Evolutionary conservation across 1,140 invertebrate genomes (phyloP), one percentile per base, ranked within the genome.

Genomic region (Polypedilum vanderplanki): DNA sequence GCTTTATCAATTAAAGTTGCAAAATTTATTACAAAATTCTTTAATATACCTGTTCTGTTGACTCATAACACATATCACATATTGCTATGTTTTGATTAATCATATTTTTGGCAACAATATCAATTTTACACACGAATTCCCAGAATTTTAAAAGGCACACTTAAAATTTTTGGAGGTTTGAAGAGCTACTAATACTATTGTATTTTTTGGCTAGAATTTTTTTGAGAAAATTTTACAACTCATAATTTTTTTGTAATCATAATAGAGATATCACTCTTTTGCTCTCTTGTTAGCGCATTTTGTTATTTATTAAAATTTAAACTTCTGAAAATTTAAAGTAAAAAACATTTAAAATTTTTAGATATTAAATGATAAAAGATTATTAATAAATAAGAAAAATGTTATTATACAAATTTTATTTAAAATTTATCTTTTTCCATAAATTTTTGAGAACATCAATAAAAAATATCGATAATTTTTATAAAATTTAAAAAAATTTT

Each of bases 131-230:
- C 46, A 15, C 46, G 4, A 57, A n/a, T 57, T 57, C 46, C 4
- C 12, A 15, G 46, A 57, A 57, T n/a, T 57, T 57, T 57, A 12
- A 57, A 57, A 57, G 46, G 12, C 46, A 57, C 46, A 57, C 46
- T 57, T 4, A 57, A 46, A 57, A 57, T 12, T 57, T 57, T 57
- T 46, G 41, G 46, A 57, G 46, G n/a, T n/a, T 57, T 57, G 46
- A 57, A 57, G 12, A n/a, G 46, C 10, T 57, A 57, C 46, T 57
- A 57, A 57, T n/a, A 57, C 46, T 57, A 57, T 12, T n/a, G 46
- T n/a, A 57, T n/a, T 57, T 57, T 57, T 57, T 57, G 46, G 46
- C 46, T 57, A n/a, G 46, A 57, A n/a, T 57, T 57, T 57, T n/a
- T 57, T 57, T 57, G 46, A n/a, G 46, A 57, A 57, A 57, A 57